Conservation (phyloP, 2,113 vertebrate species). For the Scolopax mira region DNA sequence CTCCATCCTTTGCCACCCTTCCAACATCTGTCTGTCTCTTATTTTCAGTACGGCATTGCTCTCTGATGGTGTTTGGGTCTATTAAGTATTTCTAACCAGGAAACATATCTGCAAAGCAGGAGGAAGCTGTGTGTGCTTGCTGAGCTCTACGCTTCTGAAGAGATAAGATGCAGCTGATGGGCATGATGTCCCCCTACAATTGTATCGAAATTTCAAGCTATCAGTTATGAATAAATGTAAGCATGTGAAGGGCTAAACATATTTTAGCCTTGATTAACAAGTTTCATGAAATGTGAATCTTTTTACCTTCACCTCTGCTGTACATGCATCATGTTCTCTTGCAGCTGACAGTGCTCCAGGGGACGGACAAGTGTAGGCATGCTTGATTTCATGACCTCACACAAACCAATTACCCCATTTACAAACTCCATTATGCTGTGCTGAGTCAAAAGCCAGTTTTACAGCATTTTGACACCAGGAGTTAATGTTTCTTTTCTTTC, state of each 20-base stretch:
- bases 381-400: constrained; percentile 51
- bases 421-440: constrained; percentile 45
- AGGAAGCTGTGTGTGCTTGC: not conserved
- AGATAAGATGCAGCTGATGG: not conserved
- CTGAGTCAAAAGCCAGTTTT: constrained; percentile 61
- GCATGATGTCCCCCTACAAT: not conserved
- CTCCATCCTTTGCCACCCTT: not conserved
- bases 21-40: not conserved
- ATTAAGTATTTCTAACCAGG: no score
- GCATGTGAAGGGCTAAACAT: not conserved
- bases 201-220: not conserved
- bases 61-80: not conserved
- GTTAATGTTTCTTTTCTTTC: constrained; percentile 56
- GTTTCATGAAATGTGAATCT: not conserved
- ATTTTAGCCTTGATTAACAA: not conserved
- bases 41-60: not conserved
- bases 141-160: not conserved
- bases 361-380: not conserved
- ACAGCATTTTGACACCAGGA: constrained; percentile 63
- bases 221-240: not conserved
- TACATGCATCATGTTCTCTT: not conserved
- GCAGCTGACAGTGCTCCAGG: constrained; percentile 46
- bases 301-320: not conserved
- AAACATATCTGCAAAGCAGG: not conserved
- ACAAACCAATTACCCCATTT: constrained; percentile 49